Conservation (phyloP, 2,113 vertebrate species). For the Tylochromis polylepis region DNA sequence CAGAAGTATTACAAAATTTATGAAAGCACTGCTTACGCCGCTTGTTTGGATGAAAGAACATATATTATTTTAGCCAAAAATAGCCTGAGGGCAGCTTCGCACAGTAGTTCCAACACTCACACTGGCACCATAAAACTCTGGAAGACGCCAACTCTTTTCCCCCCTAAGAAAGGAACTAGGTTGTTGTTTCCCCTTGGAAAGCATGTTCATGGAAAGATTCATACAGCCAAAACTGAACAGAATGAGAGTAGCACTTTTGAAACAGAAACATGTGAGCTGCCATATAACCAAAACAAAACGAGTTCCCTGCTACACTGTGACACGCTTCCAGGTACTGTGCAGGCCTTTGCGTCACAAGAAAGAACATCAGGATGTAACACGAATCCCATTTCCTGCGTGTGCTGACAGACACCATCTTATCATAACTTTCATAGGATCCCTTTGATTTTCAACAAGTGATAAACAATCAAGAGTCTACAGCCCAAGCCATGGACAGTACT, state of each 20-base stretch:
- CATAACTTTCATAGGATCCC: not conserved
- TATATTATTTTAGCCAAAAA: constrained; percentile 5
- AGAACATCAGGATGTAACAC: not conserved
- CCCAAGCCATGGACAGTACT: not conserved
- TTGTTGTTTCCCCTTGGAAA: constrained; percentile 17
- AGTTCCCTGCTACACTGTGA: not conserved
- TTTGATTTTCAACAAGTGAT: not conserved
- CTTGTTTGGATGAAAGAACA: not conserved
- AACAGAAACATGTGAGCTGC: not conserved
- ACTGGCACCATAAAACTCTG: constrained; percentile 13
- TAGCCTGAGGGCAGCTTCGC: not conserved
- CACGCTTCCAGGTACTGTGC: not conserved
- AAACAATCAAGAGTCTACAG: not conserved
- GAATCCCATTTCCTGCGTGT: not conserved
- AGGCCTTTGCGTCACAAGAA: not conserved
- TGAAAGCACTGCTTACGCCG: not conserved
- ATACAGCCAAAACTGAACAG: not conserved
- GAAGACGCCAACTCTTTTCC: not conserved
- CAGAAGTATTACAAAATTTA: not conserved
- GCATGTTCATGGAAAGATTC: constrained; percentile 13
- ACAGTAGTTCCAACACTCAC: constrained; percentile 6
- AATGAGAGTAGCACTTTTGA: not conserved
- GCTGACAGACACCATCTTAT: not conserved
- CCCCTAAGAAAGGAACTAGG: not conserved
- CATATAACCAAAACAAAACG: not conserved